A percentile compares a stretch with the other conserved stretches of the same genome.
phyloP scores from a whole-genome alignment of 2,797 vertebrate species.

The Peromyscus aztecus region DNA sequence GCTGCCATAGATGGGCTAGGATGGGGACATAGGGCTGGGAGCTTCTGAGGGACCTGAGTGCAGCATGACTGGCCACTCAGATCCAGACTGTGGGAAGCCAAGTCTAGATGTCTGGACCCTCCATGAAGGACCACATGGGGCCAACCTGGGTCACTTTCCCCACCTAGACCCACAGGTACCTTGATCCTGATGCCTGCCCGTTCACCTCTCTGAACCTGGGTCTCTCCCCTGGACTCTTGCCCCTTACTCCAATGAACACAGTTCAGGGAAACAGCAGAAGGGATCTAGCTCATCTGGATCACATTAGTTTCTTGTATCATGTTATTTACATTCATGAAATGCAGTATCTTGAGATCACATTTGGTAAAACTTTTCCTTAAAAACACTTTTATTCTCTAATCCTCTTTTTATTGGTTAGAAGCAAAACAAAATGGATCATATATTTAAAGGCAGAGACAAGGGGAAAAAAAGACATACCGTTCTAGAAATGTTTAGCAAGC shows the following conservation, averaged over 20 bases:
- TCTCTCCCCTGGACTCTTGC: not conserved
- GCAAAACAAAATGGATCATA: constrained; percentile 74
- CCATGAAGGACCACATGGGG: not conserved
- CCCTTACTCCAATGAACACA: not conserved
- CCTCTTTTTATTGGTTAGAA: constrained; percentile 75
- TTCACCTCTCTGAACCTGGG: not conserved
- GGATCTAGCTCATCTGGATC: constrained; percentile 35
- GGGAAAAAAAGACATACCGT: not conserved
- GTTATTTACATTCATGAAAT: constrained; percentile 65
- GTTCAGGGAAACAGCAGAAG: constrained; percentile 32
- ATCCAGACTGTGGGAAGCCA: not conserved
- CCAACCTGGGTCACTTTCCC: not conserved
- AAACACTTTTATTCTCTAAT: constrained; percentile 74
- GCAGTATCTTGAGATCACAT: constrained; percentile 50
- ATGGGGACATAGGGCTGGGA: not conserved
- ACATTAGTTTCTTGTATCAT: constrained; percentile 65
- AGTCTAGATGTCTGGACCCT: not conserved
- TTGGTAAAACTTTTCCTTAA: constrained; percentile 73
- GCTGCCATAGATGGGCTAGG: not conserved
- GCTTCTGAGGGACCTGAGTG: not conserved
- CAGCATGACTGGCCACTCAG: not conserved
- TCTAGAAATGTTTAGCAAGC: constrained; percentile 75
- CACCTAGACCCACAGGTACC: not conserved
- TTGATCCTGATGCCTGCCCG: not conserved
- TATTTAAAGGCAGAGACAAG: constrained; percentile 67